phyloP scores from a whole-genome alignment of 2,888 invertebrate genomes.

The Eilema sororculum region DNA sequence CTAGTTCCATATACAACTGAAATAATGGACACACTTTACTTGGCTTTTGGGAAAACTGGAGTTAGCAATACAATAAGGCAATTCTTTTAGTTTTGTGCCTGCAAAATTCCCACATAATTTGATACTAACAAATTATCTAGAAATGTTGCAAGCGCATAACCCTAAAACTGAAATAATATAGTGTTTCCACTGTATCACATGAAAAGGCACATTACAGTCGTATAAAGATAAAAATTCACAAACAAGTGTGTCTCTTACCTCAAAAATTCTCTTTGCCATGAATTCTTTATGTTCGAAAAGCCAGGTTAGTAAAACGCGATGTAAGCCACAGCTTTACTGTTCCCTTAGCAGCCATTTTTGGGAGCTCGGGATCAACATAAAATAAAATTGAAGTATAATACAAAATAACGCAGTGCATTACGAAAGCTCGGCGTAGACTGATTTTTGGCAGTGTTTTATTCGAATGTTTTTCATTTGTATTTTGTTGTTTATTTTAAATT shows the following conservation, averaged over 20 bases:
- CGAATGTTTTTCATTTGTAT: not conserved
- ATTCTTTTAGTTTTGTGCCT: not conserved
- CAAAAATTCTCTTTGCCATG: slow-evolving; percentile 74
- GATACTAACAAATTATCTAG: not conserved
- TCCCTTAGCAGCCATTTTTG: slow-evolving; percentile 70
- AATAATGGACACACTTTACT: too few relatives aligned
- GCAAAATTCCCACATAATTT: too few relatives aligned
- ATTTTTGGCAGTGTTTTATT: slow-evolving; percentile 28
- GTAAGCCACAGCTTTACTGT: slow-evolving; percentile 70
- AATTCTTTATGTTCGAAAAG: slow-evolving; percentile 73
- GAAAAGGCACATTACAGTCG: slow-evolving; percentile 40
- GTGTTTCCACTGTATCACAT: slow-evolving; percentile 32
- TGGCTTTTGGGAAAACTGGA: too few relatives aligned
- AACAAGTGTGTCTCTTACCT: slow-evolving; percentile 65
- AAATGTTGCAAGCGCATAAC: not conserved
- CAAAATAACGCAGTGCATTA: slow-evolving; percentile 62
- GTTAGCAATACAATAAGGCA: too few relatives aligned
- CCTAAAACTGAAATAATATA: not conserved
- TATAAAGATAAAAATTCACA: slow-evolving; percentile 62
- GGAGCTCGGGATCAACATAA: slow-evolving; percentile 74
- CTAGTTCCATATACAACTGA: too few relatives aligned
- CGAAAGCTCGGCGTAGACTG: slow-evolving; percentile 35
- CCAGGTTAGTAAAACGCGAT: slow-evolving; percentile 69
- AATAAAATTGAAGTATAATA: slow-evolving; percentile 74
- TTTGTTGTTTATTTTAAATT: not conserved